Conservation (phyloP, 2,888 invertebrate species). For the Aethes cnicana region DNA sequence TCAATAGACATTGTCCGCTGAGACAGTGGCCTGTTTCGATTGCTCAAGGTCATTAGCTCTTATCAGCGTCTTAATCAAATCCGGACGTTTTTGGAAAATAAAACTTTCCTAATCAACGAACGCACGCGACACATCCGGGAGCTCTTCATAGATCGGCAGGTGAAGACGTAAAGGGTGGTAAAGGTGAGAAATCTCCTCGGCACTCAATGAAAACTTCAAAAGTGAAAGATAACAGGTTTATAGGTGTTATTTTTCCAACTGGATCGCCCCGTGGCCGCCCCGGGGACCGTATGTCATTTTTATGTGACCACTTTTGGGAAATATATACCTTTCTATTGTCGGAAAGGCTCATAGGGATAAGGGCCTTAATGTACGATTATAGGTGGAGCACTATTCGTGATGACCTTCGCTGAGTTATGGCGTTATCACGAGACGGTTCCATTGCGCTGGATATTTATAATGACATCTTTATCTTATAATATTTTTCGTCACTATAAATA, state of each 20-base stretch:
- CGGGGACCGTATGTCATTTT: conserved; percentile 76
- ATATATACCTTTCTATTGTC: conserved; percentile 81
- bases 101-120: no score
- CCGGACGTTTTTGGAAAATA: no score
- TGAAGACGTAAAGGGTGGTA: background rate
- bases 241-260: conserved; percentile 43
- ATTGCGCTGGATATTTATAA: conserved; percentile 56
- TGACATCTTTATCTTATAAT: conserved; percentile 23
- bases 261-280: conserved; percentile 46
- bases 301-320: conserved; percentile 80
- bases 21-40: no score
- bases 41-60: no score
- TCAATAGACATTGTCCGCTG: no score
- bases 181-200: conserved; percentile 21
- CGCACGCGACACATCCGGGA: no score
- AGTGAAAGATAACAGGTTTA: conserved; percentile 30
- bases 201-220: conserved; percentile 31
- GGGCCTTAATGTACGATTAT: conserved; percentile 82
- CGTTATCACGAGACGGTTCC: conserved; percentile 67
- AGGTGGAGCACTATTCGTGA: conserved; percentile 80
- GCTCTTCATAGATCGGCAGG: background rate
- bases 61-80: no score
- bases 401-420: conserved; percentile 78
- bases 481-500: conserved; percentile 18
- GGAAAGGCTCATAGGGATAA: conserved; percentile 78